These are phyloP conservation scores for Lordiphosa fenestrarum DNA, from an alignment of 2,888 invertebrate genomes.

Conservation along the genomic window DNA sequence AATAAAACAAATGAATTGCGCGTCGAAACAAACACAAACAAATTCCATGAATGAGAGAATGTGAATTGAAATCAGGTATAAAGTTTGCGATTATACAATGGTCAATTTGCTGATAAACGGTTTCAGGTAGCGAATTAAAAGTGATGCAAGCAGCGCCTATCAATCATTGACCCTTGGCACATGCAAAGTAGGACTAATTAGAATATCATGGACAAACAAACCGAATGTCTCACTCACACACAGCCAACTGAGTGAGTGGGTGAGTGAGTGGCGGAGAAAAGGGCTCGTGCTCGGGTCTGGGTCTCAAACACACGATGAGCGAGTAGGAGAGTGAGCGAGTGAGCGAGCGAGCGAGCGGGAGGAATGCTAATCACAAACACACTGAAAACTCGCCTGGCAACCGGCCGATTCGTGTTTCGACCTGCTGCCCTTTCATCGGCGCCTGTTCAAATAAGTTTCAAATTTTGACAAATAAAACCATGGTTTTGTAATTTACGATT, in stretches of 20 bases:
- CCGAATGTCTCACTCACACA: constrained; percentile 22
- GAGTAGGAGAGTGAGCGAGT: constrained; percentile 19
- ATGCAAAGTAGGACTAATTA: constrained; percentile 11
- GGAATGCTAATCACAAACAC: constrained; percentile 62
- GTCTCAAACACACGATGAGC: constrained; percentile 3
- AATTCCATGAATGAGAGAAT: constrained; percentile 5
- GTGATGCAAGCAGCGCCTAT: neutral
- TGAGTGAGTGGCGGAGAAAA: constrained; percentile 24
- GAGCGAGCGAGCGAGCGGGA: constrained; percentile 20
- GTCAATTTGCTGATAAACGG: constrained; percentile 3
- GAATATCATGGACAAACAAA: constrained; percentile 4
- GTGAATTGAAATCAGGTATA: constrained; percentile 5
- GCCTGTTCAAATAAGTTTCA: constrained; percentile 80
- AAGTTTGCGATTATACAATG: constrained; percentile 5
- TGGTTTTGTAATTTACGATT: constrained; percentile 79
- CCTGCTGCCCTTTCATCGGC: constrained; percentile 58
- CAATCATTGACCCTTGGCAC: neutral
- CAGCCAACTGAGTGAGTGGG: constrained; percentile 1
- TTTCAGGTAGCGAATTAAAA: constrained; percentile 2
- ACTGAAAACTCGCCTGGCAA: constrained; percentile 27
- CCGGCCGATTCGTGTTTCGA: constrained; percentile 21
- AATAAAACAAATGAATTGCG: constrained; percentile 9
- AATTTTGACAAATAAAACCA: constrained; percentile 81
- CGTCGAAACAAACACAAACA: neutral
- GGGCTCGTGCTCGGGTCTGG: constrained; percentile 21